Conservation (phyloP, 2,888 invertebrate genomes). For the Drosophila tripunctata region DNA sequence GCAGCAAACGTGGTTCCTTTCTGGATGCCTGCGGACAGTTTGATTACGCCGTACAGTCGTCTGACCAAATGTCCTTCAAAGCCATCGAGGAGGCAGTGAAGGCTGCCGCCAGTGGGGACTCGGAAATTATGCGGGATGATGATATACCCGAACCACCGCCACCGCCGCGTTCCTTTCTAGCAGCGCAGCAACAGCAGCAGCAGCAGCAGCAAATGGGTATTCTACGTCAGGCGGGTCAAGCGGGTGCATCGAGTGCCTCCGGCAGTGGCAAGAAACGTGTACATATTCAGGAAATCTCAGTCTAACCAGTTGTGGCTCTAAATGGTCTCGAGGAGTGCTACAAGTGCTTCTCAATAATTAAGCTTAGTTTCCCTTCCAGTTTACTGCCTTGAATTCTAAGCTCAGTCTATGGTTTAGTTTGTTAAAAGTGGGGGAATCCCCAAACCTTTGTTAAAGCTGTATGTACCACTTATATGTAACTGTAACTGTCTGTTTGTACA, state of each 20-base stretch:
- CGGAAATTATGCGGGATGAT: constrained; percentile 82
- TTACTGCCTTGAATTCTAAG: background rate
- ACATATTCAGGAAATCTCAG: constrained; percentile 96
- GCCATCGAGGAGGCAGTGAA: constrained; percentile 80
- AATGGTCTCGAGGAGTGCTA: constrained; percentile 26
- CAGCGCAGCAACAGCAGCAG: constrained; percentile 77
- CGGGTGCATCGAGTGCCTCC: constrained; percentile 48
- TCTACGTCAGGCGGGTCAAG: constrained; percentile 86
- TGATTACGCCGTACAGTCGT: constrained; percentile 79
- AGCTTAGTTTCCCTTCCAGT: background rate
- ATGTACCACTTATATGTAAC: constrained; percentile 34
- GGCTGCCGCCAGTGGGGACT: constrained; percentile 56
- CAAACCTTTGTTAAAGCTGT: constrained; percentile 35
- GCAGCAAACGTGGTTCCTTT: constrained; percentile 78
- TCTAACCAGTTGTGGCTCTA: constrained; percentile 84
- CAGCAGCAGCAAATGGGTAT: constrained; percentile 84
- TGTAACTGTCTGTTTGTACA: constrained; percentile 68
- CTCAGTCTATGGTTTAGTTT: constrained; percentile 3
- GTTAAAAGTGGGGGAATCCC: background rate
- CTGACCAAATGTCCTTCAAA: constrained; percentile 82
- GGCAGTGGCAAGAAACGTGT: constrained; percentile 90
- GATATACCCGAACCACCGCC: constrained; percentile 87
- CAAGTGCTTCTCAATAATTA: constrained; percentile 23
- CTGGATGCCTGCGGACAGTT: constrained; percentile 61
- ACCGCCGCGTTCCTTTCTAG: constrained; percentile 84